Base-by-base conservation (phyloP, 2,888 invertebrate genomes). In the Tholera decimalis region DNA sequence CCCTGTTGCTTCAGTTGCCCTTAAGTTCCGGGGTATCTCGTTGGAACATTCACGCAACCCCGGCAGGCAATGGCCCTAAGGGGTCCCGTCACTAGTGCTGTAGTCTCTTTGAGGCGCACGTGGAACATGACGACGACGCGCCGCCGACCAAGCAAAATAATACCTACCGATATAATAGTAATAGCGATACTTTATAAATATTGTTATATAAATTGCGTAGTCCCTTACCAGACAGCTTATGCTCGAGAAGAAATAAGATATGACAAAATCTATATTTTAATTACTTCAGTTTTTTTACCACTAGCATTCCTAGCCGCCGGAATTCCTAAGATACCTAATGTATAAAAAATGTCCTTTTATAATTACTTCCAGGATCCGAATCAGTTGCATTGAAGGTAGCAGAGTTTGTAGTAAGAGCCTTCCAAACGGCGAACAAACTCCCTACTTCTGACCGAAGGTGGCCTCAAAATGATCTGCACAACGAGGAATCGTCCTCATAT, bases 361-460 rank as follows among this genome's bases (percentile, higher is more conserved):
- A 24, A 51, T 37, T 15, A 44, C 22, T 56, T 58, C 18, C 88
- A 95, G 95, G 93, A 24, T 92, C 94, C 0, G 95, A 95, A 80
- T 94, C 95, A 8, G 90, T 95, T 18, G 94, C 95, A 0, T 66
- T 90, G 44, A 95, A 93, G 86, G 95, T 95, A 9, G 95, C 95
- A 1, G 94, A 95, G 67, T 95, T 95, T 46, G 95, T 95, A 7
- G 94, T 95, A 0, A 88, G 85, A 67, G 94, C 95, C 1, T 95
- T 95, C 67, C 92, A 93, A 82, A 88, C 89, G 0, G 83, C 84
- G 0, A 89, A 89, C 55, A 86, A 84, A 49, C 78, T 83, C 8
- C 62, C 81, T 28, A 73, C 80, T 9, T 43, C 83, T 3, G 82
- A 79, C 51, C 75, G 72, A 63, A 77, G 80, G 58, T 85, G 83